Base-by-base conservation (phyloP, 2,113 vertebrate genomes). In the Stercorarius parasiticus region DNA sequence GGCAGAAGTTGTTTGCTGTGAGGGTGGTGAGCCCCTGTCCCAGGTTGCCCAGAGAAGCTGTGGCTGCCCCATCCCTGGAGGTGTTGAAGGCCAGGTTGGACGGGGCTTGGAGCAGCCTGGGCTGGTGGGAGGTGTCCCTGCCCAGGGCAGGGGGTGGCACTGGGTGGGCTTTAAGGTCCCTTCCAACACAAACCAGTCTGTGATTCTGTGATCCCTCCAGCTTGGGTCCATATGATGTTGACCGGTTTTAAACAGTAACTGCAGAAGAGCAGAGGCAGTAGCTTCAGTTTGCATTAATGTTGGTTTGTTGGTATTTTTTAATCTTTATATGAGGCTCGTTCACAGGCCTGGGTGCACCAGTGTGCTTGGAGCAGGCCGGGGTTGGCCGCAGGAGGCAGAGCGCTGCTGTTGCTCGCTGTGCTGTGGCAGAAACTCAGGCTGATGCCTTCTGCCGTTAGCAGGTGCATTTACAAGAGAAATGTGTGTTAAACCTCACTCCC, bases 341-440 rank as follows among this genome's bases (percentile, higher is more conserved):
- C n/a, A 29, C n/a, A 38, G 22, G 26, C 22, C 36, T n/a, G 0
- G 1, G 23, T 25, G 52, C 38, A 3, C 10, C 15, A 2, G 18
- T 17, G 11, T 19, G 34, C n/a, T 70, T 1, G 2, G 32, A 36
- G 42, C 7, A 3, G n/a, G 13, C 56, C 13, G 15, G 11, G 29
- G 3, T 9, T 15, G 32, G 40, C 6, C 2, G 58, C 6, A 42
- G 66, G 58, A 55, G 20, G 26, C n/a, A 9, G 34, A 38, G 47
- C 12, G 66, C 29, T 71, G 47, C 26, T 26, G 26, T 4, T 18
- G 32, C 32, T 30, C 2, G 1, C 17, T 19, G 25, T n/a, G 30
- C 43, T 30, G 6, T 16, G 53, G 19, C 19, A 14, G 29, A 47
- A 11, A 22, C 71, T 23, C 3, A 6, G 21, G 2, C 19, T 65